Base-by-base conservation (phyloP, 1,140 invertebrate species). In the Carposina sasakii region DNA sequence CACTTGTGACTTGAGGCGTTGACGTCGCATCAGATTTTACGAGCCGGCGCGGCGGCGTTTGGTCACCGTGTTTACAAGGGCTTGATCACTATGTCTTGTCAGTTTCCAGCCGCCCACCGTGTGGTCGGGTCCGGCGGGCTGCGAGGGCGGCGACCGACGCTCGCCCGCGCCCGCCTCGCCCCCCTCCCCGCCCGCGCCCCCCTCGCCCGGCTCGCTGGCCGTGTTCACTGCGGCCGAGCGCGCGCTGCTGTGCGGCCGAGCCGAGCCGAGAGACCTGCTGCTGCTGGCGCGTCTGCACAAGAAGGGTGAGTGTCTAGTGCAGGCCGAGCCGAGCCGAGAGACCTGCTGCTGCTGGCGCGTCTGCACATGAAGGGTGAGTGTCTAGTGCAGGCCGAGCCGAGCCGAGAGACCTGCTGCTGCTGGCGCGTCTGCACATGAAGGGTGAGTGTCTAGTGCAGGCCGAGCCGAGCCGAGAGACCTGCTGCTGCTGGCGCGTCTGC, bases 261-360 rank as follows among this genome's bases (percentile, higher is more conserved):
- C 91, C 10, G 91, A 92, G 8, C 87, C 91, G 1, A 86, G 87
- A 15, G 91, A 90, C 61, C 87, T 90, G 0, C 89, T 91, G 63
- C 85, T 96, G 26, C 88, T 97, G 31, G 90, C 92, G 1, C 89
- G 88, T 60, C 76, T 94, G 1, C 92, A 91, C 54, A 85, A 88
- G 34, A 88, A 87, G 66, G 85, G 86, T 81, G 17, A n/a, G n/a
- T n/a, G n/a, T n/a, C n/a, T n/a, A n/a, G n/a, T n/a, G n/a, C n/a
- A n/a, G n/a, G n/a, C n/a, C n/a, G n/a, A n/a, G 3, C 36, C 10
- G 22, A 19, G 20, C 89, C 0, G 93, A 96, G 48, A n/a, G 94
- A 95, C 71, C 85, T 94, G 17, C 89, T 89, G 62, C 83, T 95
- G 33, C 88, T 96, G 46, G 89, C 91, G 2, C 89, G 86, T 58